phyloP scores from a whole-genome alignment of 1,140 invertebrate genomes.

The Coelopa frigida region DNA sequence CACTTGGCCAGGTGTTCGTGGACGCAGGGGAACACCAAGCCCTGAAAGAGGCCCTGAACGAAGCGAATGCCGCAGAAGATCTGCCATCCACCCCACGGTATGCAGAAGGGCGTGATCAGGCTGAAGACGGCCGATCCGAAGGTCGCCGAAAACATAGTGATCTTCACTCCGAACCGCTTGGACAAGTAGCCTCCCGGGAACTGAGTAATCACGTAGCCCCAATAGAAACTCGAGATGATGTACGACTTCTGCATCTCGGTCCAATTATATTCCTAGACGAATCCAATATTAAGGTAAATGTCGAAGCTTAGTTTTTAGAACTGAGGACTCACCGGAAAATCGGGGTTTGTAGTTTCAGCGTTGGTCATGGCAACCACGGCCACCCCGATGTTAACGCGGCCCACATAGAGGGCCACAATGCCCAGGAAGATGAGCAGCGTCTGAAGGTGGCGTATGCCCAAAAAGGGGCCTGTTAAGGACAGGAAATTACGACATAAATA shows the following conservation, averaged over 20 bases:
- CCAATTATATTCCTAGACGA: conserved; percentile 47
- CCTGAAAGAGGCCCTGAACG: conserved; percentile 69
- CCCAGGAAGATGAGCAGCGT: conserved; percentile 56
- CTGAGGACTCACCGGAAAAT: conserved; percentile 22
- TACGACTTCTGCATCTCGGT: conserved; percentile 46
- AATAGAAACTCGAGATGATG: conserved; percentile 59
- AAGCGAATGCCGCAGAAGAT: conserved; percentile 56
- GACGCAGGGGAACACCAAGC: conserved; percentile 68
- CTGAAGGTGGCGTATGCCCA: conserved; percentile 59
- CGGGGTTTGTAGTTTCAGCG: conserved; percentile 21
- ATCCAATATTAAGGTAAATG: conserved; percentile 13
- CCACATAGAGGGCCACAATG: conserved; percentile 53
- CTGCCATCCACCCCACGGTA: conserved; percentile 50
- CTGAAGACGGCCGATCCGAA: conserved; percentile 44
- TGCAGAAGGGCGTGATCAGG: conserved; percentile 44
- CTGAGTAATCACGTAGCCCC: conserved; percentile 49
- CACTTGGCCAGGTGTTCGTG: conserved; percentile 51
- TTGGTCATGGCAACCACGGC: conserved; percentile 66
- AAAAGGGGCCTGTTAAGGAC: conserved; percentile 16
- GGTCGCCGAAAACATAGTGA: conserved; percentile 53
- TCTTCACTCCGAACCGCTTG: conserved; percentile 57
- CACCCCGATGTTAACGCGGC: conserved; percentile 59
- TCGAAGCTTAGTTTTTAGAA: neutral
- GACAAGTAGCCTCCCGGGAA: conserved; percentile 63
- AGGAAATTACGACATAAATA: conserved; percentile 21